phyloP scores from a whole-genome alignment of 2,888 invertebrate species.

The Drosophila algonquin region DNA sequence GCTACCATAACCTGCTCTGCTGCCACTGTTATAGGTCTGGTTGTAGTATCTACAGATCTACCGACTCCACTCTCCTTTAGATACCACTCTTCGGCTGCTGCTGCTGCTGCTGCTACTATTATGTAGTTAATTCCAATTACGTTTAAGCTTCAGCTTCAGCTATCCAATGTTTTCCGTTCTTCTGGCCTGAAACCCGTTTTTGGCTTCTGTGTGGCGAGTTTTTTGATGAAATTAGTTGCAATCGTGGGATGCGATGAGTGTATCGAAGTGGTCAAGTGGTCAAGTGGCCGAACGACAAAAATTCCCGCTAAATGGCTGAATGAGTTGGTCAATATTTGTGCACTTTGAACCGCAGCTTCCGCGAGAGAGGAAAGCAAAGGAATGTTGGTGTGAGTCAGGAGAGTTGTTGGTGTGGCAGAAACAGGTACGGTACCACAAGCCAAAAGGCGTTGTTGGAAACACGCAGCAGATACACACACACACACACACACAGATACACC shows the following conservation, averaged over 20 bases:
- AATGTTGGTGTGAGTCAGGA: constrained; percentile 61
- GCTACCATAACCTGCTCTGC: background rate
- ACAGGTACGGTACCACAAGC: constrained; percentile 57
- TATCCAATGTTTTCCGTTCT: background rate
- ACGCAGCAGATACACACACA: background rate
- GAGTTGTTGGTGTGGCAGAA: constrained; percentile 24
- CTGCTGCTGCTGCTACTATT: background rate
- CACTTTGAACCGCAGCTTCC: constrained; percentile 53
- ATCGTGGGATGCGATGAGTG: constrained; percentile 31
- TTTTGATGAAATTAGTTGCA: constrained; percentile 40
- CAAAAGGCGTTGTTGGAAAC: constrained; percentile 7
- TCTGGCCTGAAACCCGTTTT: constrained; percentile 44
- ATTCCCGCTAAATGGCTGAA: constrained; percentile 35
- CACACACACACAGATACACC: constrained; percentile 21
- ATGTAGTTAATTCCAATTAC: background rate
- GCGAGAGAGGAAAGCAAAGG: constrained; percentile 1
- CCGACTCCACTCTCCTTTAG: background rate
- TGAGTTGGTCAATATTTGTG: constrained; percentile 60
- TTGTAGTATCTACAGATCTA: background rate
- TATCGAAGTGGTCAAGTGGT: constrained; percentile 35
- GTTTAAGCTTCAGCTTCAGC: background rate
- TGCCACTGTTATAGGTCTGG: background rate
- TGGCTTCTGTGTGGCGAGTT: background rate
- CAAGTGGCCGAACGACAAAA: constrained; percentile 28
- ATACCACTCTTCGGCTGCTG: background rate